Conservation (phyloP, 2,888 invertebrate species). For the Napeogenes inachia region DNA sequence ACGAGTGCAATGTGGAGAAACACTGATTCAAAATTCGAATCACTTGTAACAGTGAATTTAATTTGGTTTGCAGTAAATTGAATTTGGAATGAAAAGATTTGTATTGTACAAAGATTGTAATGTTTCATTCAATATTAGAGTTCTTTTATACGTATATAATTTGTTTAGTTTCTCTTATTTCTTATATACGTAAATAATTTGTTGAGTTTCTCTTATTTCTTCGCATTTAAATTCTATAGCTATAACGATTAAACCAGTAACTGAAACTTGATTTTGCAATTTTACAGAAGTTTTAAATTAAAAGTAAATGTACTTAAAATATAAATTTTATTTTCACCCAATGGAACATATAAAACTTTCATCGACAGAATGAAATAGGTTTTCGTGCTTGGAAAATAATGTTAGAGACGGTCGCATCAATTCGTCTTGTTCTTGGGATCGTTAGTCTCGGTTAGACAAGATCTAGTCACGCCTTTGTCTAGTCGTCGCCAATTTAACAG, state of each 20-base stretch:
- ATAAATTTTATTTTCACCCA: neutral
- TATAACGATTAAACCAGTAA: no score
- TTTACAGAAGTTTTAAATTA: neutral
- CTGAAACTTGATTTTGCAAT: neutral
- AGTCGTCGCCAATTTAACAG: constrained; percentile 48
- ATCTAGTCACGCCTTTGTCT: constrained; percentile 52
- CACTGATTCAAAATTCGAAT: constrained; percentile 6
- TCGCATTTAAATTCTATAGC: no score
- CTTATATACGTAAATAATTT: no score
- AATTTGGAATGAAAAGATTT: no score
- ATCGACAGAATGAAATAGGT: constrained; percentile 6
- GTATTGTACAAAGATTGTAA: no score
- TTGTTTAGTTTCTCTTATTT: no score
- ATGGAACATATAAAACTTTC: constrained; percentile 10
- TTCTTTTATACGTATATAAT: no score
- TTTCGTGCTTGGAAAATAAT: constrained; percentile 4
- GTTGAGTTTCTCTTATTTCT: no score
- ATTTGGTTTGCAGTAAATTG: no score
- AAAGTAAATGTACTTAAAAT: neutral
- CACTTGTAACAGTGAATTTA: neutral
- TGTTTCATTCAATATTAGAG: no score
- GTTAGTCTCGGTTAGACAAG: constrained; percentile 57
- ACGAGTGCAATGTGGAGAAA: constrained; percentile 3
- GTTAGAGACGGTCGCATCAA: constrained; percentile 14
- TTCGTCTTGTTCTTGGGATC: constrained; percentile 33